Evolutionary conservation across 2,113 vertebrate species (phyloP), one percentile per base, ranked within the genome.

Genomic region (Struthio camelus): DNA sequence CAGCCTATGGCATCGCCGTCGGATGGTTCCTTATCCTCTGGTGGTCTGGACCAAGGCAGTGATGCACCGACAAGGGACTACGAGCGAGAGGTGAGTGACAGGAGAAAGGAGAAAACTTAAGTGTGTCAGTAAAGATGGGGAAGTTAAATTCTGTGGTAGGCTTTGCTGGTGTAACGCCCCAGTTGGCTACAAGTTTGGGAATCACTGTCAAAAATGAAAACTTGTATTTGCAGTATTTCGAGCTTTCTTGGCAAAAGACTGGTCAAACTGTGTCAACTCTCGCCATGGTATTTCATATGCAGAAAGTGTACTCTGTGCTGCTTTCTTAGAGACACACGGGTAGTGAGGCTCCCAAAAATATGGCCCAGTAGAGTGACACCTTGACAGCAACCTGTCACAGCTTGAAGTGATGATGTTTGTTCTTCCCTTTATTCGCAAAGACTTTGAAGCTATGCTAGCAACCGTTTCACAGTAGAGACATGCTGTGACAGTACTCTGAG

Each of bases 1-100:
- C 99, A 99, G 97, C 98, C 99, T 58, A 98, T 99, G 98, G 99
- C 99, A 8, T 99, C 99, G 0, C 99, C 99, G 3, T 99, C 99
- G 0, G 99, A 99, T 80, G 99, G 99, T 77, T 99, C 99, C 7
- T 96, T 99, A 96, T 99, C 99, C 30, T 99, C 99, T 0, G 99
- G 99, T 23, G 99, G 99, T 79, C 97, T 99, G 98, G 99, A 99
- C 95, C 98, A 99, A 17, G 98, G 98, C 79, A 99, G 98, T 0
- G 99, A 99, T 23, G 98, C 99, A 2, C 98, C 99, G 2, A 98
- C 98, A 11, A 99, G 99, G 59, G 99, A 99, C 98, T 99, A 98
- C 5, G 99, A 99, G 62, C 98, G 99, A 97, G 99, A 99, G 99
- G 99, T 99, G 80, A 98, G 97, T 94, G 40, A 25, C 6, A 5